Conservation (phyloP, 2,797 vertebrate species). For the Danio kyathit region DNA sequence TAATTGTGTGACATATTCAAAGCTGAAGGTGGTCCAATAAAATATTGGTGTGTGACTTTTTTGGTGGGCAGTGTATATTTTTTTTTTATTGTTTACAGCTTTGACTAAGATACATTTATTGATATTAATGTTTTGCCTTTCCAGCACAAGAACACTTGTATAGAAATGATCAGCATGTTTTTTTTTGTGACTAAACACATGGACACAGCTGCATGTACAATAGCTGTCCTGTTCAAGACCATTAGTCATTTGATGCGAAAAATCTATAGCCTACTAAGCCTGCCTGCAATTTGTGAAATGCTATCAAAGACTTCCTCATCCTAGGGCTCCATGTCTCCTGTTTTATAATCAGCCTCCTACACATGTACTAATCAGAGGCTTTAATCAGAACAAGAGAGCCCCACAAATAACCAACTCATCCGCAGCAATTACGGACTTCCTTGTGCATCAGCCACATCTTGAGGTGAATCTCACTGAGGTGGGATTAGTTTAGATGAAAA, state of each 20-base stretch:
- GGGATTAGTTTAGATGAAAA: conserved; percentile 42
- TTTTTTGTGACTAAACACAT: conserved; percentile 12
- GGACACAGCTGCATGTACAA: not conserved
- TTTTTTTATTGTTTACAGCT: not conserved
- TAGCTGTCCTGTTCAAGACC: conserved; percentile 4
- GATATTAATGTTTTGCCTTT: not conserved
- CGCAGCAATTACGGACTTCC: conserved; percentile 62
- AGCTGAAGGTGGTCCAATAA: too few relatives aligned
- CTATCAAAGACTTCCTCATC: conserved; percentile 42
- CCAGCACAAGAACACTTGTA: not conserved
- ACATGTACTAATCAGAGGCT: conserved; percentile 73
- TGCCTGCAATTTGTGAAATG: conserved; percentile 41
- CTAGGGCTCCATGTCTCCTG: conserved; percentile 49
- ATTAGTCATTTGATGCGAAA: not conserved
- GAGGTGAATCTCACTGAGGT: conserved; percentile 8
- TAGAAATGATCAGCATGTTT: conserved; percentile 4
- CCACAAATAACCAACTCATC: conserved; percentile 69
- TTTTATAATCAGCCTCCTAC: conserved; percentile 73
- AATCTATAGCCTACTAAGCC: conserved; percentile 33
- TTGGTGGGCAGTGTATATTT: not conserved
- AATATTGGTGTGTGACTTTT: too few relatives aligned
- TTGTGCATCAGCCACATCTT: conserved; percentile 47
- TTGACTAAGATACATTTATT: not conserved
- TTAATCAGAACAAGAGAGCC: conserved; percentile 70
- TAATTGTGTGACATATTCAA: too few relatives aligned